A percentile compares a stretch with the other conserved stretches of the same genome.
Evolutionary conservation across 2,888 invertebrate species (phyloP).

Genomic region (Diloba caeruleocephala): DNA sequence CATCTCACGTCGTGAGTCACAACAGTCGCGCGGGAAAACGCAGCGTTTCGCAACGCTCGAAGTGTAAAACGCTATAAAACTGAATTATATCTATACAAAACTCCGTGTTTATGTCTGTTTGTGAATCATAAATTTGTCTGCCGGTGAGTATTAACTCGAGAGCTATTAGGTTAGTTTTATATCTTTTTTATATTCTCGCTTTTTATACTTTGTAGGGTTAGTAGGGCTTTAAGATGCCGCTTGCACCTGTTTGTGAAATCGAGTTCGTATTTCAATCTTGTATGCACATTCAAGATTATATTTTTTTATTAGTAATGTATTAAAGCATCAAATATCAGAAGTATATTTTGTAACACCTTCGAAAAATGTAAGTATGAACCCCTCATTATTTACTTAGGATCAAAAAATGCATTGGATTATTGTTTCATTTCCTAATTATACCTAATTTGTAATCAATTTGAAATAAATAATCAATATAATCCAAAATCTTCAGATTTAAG

Average conservation of each 20-base stretch:
- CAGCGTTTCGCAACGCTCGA: conserved; percentile 39
- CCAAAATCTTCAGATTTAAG: too few relatives aligned
- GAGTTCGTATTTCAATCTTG: neutral
- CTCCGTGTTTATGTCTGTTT: conserved; percentile 54
- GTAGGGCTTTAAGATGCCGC: neutral
- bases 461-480: too few relatives aligned
- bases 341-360: too few relatives aligned
- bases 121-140: conserved; percentile 56
- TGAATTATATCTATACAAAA: conserved; percentile 56
- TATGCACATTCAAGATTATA: too few relatives aligned
- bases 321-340: too few relatives aligned
- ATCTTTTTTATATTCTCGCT: conserved; percentile 49
- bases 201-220: conserved; percentile 48
- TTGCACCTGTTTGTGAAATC: conserved; percentile 7
- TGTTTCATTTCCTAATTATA: too few relatives aligned
- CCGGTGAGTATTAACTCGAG: conserved; percentile 49
- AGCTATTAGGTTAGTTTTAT: conserved; percentile 55
- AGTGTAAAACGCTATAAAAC: conserved; percentile 48
- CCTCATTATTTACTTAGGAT: too few relatives aligned
- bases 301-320: too few relatives aligned
- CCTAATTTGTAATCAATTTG: too few relatives aligned
- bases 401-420: too few relatives aligned
- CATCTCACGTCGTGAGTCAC: conserved; percentile 37
- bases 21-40: conserved; percentile 26
- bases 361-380: too few relatives aligned